Evolutionary conservation across 2,113 vertebrate genomes (phyloP).

Genomic region (Rattus norvegicus): GRCr8 NC_086024.1:48854501-48855000

Average conservation of each 20-base stretch:
- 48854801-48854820: too few species aligned
- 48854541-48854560: background rate
- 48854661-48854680: background rate
- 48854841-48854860: background rate
- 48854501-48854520: background rate
- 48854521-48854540: background rate
- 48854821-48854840: background rate
- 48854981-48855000: background rate
- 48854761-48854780: background rate
- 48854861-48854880: background rate
- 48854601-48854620: background rate
- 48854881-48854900: rapidly evolving
- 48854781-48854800: background rate
- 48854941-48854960: background rate
- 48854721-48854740: background rate
- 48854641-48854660: background rate
- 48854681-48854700: background rate
- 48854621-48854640: background rate
- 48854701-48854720: background rate
- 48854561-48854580: background rate
- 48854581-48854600: background rate
- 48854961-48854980: too few species aligned
- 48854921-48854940: background rate
- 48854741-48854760: background rate
- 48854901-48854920: too few species aligned